Base-by-base conservation (phyloP, 2,888 invertebrate species). In the Erebia epiphron region DNA sequence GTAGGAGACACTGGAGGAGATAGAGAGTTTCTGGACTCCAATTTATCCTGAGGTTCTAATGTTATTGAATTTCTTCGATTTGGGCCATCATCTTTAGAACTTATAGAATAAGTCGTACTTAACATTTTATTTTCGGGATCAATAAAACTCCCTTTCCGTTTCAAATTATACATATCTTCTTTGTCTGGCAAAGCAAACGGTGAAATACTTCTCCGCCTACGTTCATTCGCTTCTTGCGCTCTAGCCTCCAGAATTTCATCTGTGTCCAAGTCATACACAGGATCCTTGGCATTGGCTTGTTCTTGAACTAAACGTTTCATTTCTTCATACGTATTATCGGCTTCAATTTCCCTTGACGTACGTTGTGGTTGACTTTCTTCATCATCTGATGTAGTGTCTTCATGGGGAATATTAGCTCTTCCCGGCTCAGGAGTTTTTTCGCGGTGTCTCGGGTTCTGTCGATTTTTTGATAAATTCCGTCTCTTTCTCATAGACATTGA, bases 311-410 rank as follows among this genome's bases (percentile, higher is more conserved):
- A 78, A 26, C 91, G 86, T 83, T 82, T 91, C 92, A 94, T 93
- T 85, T 94, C 93, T 78, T 90, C 85, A 74, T 94, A 94, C 4
- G 89, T 92, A 61, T 85, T 88, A 76, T 94, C 93, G 21, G 93
- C 93, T 85, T 94, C 94, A 14, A 89, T 83, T 85, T 93, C 94
- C 73, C 90, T 82, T 1, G 91, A 89, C 75, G 84, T 85, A 16
- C 87, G 86, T 54, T 74, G 73, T 16, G 86, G 85, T 69, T 79
- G 81, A 1, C 78, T 72, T 58, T 93, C 93, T 78, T 94, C 94
- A 74, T 94, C 94, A 61, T 95, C 93, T 16, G 94, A 92, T 50
- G 96, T 96, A 10, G 95, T 95, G 72, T 96, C 96, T 76, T 96
- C 95, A 68, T 92, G 91, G 41, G 92, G 92, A 35, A 94, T 83